Conservation (phyloP, 2,797 vertebrate genomes). For the Delichon dasypus region DNA sequence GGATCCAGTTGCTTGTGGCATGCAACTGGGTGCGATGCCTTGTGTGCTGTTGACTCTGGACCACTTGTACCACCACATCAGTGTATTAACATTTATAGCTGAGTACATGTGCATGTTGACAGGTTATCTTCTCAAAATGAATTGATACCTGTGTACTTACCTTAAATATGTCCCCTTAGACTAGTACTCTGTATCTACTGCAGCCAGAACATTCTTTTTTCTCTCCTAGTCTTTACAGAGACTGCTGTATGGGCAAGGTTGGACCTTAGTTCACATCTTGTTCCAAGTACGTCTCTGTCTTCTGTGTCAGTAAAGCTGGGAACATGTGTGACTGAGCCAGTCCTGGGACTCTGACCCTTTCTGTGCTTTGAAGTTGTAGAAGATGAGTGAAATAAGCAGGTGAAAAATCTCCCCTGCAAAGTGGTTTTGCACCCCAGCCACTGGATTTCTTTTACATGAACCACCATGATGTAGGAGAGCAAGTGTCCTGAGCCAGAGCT, state of each 20-base stretch:
- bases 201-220: not conserved
- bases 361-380: not conserved
- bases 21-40: not conserved
- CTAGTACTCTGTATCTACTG: not conserved
- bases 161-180: not conserved
- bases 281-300: not conserved
- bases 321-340: not conserved
- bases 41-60: not conserved
- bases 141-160: not conserved
- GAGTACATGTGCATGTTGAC: not conserved
- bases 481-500: not conserved
- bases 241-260: not conserved
- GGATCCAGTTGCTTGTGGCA: not conserved
- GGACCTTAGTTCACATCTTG: not conserved
- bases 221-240: not conserved
- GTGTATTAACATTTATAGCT: not conserved
- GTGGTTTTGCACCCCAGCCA: not conserved
- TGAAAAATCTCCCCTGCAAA: not conserved
- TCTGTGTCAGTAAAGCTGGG: not conserved
- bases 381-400: not conserved
- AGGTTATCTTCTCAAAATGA: not conserved
- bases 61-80: not conserved
- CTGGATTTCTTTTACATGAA: not conserved
- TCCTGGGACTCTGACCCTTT: not conserved
- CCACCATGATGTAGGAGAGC: not conserved